phyloP scores from a whole-genome alignment of 1,140 invertebrate species.

The Lutraria rhynchaena region DNA sequence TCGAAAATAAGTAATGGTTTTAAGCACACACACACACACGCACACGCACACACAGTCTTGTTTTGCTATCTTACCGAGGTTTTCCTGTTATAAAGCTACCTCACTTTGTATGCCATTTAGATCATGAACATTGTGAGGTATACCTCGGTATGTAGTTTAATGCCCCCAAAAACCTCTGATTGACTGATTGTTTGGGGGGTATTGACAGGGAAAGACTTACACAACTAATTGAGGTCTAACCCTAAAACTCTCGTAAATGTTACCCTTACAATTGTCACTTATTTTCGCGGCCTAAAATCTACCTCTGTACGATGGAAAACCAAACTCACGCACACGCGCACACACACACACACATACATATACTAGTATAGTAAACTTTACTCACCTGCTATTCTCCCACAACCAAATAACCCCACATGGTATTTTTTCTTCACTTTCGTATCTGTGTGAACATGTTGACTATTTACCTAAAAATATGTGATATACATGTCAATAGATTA shows the following conservation, averaged over 20 bases:
- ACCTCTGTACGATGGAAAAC: not conserved
- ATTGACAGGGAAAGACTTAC: not conserved
- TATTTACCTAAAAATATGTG: no score
- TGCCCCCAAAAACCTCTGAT: no score
- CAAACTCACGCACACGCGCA: not conserved
- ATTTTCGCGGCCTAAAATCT: not conserved
- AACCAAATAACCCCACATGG: constrained; percentile 35
- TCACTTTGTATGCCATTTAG: no score
- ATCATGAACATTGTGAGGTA: no score
- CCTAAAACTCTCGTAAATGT: not conserved
- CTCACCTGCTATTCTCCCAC: constrained; percentile 39
- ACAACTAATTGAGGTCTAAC: not conserved
- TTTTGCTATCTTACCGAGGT: no score
- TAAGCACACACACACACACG: no score
- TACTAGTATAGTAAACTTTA: not conserved
- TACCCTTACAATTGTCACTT: not conserved
- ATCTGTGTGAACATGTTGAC: not conserved
- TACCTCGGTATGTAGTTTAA: no score
- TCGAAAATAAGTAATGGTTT: no score
- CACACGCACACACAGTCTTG: no score
- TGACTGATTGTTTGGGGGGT: not conserved
- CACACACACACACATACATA: not conserved
- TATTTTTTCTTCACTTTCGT: constrained; percentile 11
- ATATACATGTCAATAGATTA: no score
- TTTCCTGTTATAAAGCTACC: no score